Percentiles rank a stretch among this genome's conserved stretches.
Conservation (phyloP, 2,797 vertebrate species). For the Chrosomus eos region DNA sequence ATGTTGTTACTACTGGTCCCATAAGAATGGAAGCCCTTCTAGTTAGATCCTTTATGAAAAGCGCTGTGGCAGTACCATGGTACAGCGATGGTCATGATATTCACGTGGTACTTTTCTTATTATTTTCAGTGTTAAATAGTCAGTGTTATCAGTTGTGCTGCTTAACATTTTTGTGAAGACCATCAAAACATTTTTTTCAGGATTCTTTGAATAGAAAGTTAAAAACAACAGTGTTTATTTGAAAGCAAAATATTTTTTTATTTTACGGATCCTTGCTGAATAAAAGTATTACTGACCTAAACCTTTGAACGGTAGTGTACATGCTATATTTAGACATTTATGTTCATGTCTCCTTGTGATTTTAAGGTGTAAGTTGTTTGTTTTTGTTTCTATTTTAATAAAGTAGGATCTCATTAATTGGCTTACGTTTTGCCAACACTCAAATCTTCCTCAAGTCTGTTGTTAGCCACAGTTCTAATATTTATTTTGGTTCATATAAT, state of each 20-base stretch:
- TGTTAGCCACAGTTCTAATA: slow-evolving; percentile 5
- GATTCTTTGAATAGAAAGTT: not conserved
- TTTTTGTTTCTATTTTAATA: not conserved
- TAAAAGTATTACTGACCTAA: not conserved
- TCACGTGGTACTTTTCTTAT: not conserved
- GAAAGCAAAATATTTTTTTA: not conserved
- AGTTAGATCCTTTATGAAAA: not conserved
- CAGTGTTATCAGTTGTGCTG: not conserved
- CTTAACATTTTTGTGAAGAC: not conserved
- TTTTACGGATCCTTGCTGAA: not conserved
- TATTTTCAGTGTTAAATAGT: not conserved
- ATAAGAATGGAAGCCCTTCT: not conserved
- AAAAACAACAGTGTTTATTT: not conserved
- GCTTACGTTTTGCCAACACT: slow-evolving; percentile 8
- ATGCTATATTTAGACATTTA: not conserved
- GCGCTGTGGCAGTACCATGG: not conserved
- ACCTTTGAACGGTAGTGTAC: not conserved
- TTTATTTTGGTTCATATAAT: slow-evolving; percentile 14
- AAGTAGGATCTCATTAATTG: slow-evolving; percentile 8
- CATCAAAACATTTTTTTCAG: not conserved
- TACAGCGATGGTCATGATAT: not conserved
- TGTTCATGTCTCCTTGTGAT: not conserved
- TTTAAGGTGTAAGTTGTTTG: not conserved
- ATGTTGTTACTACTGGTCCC: slow-evolving; percentile 11
- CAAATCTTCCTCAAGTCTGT: slow-evolving; percentile 9